Conservation (phyloP, 1,140 invertebrate species). For the Micrasema minimum region DNA sequence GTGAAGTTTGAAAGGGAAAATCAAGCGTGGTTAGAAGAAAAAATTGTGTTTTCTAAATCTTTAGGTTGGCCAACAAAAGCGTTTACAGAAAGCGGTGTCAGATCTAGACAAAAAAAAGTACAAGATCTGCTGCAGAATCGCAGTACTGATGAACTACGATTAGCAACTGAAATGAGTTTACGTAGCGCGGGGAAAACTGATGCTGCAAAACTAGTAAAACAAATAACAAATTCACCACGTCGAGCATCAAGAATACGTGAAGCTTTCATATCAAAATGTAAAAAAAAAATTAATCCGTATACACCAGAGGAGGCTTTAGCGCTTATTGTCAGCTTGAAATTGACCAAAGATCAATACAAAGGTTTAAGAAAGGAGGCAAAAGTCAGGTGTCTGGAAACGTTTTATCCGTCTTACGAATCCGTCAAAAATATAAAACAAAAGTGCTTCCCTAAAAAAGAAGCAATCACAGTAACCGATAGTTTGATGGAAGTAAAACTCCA, state of each 20-base stretch:
- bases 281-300: background rate
- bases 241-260: background rate
- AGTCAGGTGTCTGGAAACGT: background rate
- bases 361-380: background rate
- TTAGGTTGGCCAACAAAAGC: background rate
- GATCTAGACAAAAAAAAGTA: background rate
- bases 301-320: slow-evolving; percentile 9
- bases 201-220: background rate
- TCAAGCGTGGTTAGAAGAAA: background rate
- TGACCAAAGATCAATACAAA: slow-evolving; percentile 1
- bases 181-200: background rate
- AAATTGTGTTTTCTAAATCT: background rate
- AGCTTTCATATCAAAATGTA: background rate
- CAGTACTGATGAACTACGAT: background rate
- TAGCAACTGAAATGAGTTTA: background rate
- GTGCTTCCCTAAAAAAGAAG: background rate
- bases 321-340: background rate
- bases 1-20: background rate
- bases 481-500: background rate
- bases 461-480: background rate
- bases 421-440: no score
- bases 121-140: background rate
- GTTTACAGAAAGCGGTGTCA: background rate
- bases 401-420: no score
- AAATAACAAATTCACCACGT: slow-evolving; percentile 3